A percentile compares a stretch with the other conserved stretches of the same genome.
phyloP scores from a whole-genome alignment of 1,140 invertebrate species.

The Hestina assimilis region DNA sequence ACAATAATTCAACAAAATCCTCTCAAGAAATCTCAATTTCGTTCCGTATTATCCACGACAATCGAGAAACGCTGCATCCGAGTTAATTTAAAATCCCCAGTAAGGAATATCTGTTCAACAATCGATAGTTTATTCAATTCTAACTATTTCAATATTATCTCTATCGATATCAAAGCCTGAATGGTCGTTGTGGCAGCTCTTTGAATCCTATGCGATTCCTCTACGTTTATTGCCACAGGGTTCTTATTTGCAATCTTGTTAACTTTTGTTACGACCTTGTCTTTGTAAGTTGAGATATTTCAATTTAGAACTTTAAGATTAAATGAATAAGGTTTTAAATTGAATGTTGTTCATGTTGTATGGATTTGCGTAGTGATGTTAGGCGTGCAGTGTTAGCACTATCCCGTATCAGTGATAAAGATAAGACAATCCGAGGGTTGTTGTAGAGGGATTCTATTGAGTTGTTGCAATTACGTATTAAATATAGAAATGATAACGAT shows the following conservation, averaged over 20 bases:
- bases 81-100: constrained; percentile 54
- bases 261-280: constrained; percentile 42
- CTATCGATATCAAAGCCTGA: constrained; percentile 54
- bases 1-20: neutral
- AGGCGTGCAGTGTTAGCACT: constrained; percentile 47
- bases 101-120: constrained; percentile 44
- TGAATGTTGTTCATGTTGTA: neutral
- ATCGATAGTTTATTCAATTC: constrained; percentile 60
- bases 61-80: constrained; percentile 28
- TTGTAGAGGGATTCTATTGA: constrained; percentile 16
- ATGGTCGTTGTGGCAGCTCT: constrained; percentile 48
- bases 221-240: constrained; percentile 42
- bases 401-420: constrained; percentile 61
- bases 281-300: constrained; percentile 5
- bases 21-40: constrained; percentile 19
- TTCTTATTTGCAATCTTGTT: constrained; percentile 50
- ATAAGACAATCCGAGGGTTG: constrained; percentile 39
- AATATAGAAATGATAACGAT: constrained; percentile 1
- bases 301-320: constrained; percentile 11
- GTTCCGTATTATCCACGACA: constrained; percentile 32
- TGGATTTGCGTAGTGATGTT: constrained; percentile 22
- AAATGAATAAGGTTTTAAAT: constrained; percentile 5
- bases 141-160: constrained; percentile 70
- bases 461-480: constrained; percentile 9
- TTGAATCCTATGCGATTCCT: constrained; percentile 55